Evolutionary conservation across 2,888 invertebrate species (phyloP), one percentile per base, ranked within the genome.

Genomic region (Falcaria lacertinaria): DNA sequence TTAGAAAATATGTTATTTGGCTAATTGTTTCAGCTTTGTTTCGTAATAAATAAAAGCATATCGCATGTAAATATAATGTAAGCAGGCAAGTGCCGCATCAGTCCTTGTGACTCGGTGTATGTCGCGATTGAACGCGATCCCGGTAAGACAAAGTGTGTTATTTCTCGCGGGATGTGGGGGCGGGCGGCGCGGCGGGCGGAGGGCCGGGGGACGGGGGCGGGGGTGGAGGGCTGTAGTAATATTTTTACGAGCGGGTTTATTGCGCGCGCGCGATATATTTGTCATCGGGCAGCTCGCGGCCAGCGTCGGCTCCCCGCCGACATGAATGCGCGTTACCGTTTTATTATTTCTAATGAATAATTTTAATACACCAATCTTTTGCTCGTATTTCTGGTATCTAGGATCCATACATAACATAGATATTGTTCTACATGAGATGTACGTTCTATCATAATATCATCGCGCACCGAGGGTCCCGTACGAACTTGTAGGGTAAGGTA

Each of bases 141-240:
- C 68, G 72, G 69, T 76, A 78, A 84, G 83, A 86, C 86, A 87
- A 85, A 85, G 82, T 80, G 82, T 85, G 85, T 84, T 82, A 82
- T 84, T 81, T 81, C 80, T 82, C 85, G 82, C 80, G 85, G 77
- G 78, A 76, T 65, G 69, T 63, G 33, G 49, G 40, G 47, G n/a
- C n/a, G n/a, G n/a, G n/a, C n/a, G n/a, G 33, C 55, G 42, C 42
- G 50, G 56, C 39, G 52, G 36, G 50, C 45, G 50, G 51, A 39
- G 52, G 44, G 41, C 15, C 25, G 32, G 34, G n/a, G 42, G 39
- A 34, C 43, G 38, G 42, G 44, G 45, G 34, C 39, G 39, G 33
- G 41, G 47, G 37, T 39, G 43, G 43, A 44, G 22, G 42, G 37
- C 25, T 60, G 73, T 67, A 70, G 77, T 85, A 78, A 85, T 86